These are phyloP conservation scores for Meghimatium bilineatum DNA, from an alignment of 2,888 invertebrate genomes.

Conservation along the genomic window DNA sequence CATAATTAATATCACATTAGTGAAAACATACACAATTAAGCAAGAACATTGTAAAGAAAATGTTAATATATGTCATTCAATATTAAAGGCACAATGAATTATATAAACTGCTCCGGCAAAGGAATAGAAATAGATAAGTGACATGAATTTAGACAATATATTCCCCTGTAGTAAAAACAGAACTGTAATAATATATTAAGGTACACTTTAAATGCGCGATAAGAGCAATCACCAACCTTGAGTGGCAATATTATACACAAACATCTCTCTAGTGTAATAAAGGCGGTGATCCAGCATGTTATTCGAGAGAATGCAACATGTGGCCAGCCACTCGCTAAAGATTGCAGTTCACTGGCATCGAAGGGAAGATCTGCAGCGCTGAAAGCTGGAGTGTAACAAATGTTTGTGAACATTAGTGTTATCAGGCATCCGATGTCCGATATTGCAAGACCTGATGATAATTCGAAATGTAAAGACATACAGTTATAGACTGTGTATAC, in stretches of 20 bases:
- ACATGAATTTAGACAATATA: no score
- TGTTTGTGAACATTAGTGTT: background rate
- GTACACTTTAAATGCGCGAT: background rate
- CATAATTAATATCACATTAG: no score
- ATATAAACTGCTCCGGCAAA: no score
- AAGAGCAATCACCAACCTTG: background rate
- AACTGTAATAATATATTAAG: no score
- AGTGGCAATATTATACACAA: slow-evolving; percentile 11
- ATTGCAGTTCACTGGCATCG: background rate
- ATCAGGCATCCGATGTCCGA: background rate
- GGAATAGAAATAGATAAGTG: no score
- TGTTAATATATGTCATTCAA: no score
- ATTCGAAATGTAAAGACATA: no score
- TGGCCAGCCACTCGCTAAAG: background rate
- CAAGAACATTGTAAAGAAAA: no score
- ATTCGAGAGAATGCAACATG: background rate
- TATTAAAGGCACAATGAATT: no score
- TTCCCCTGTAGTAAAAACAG: no score
- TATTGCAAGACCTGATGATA: background rate
- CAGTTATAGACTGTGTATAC: no score
- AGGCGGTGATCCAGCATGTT: slow-evolving; percentile 16
- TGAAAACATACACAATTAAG: no score
- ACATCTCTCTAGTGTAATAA: slow-evolving; percentile 24
- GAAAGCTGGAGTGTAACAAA: slow-evolving; percentile 9
- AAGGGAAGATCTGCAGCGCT: slow-evolving; percentile 2